Conservation (phyloP, 2,113 vertebrate species). For the Vombatus ursinus region DNA sequence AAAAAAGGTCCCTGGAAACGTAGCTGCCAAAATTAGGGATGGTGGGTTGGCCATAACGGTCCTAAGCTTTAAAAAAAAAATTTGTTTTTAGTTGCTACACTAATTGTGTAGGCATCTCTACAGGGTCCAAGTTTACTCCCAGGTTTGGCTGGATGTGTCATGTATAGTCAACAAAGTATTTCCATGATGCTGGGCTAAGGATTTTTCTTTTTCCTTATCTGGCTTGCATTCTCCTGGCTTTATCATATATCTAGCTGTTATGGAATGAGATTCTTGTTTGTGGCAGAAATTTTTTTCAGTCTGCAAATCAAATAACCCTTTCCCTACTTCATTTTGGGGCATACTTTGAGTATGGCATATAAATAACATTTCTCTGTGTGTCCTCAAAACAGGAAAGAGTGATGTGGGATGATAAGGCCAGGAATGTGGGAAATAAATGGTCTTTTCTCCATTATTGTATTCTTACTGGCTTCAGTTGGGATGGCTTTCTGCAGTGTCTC, state of each 20-base stretch:
- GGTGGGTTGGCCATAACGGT: background rate
- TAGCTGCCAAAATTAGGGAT: background rate
- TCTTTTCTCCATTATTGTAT: background rate
- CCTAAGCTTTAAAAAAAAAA: background rate
- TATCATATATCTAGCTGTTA: background rate
- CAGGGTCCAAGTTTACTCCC: background rate
- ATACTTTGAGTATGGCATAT: constrained; percentile 3
- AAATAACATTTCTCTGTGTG: constrained; percentile 55
- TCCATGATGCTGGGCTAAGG: background rate
- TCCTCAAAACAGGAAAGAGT: constrained; percentile 57
- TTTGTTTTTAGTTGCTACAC: background rate
- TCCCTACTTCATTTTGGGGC: background rate
- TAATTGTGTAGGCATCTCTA: background rate
- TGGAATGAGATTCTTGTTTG: background rate
- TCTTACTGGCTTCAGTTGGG: background rate
- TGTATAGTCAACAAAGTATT: background rate
- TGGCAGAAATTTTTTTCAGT: background rate
- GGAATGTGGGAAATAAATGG: background rate
- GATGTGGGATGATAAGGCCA: constrained; percentile 42
- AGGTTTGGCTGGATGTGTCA: background rate
- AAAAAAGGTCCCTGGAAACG: background rate
- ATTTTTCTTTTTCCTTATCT: background rate
- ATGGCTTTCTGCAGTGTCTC: background rate
- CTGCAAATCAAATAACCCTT: constrained; percentile 17
- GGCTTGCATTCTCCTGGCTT: background rate